These are phyloP conservation scores for Epinotia nisella DNA, from an alignment of 2,888 invertebrate genomes.

Conservation along the genomic window DNA sequence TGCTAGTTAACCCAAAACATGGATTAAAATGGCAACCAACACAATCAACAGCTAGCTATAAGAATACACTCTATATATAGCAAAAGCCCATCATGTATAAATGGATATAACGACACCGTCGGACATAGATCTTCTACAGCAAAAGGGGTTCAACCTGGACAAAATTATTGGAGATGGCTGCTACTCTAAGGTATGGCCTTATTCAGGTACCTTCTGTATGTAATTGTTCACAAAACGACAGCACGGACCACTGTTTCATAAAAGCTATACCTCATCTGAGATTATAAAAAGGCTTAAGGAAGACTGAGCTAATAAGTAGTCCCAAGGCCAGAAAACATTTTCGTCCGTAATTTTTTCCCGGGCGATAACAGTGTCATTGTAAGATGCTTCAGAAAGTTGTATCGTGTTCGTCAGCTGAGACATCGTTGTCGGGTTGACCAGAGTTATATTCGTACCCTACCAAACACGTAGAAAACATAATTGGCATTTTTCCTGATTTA, in stretches of 20 bases:
- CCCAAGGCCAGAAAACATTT: too few species aligned
- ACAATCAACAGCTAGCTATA: not conserved
- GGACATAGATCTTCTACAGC: slow-evolving; percentile 14
- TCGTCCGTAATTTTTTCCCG: too few species aligned
- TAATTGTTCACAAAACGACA: not conserved
- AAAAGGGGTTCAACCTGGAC: slow-evolving; percentile 19
- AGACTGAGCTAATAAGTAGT: too few species aligned
- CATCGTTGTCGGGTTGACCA: too few species aligned
- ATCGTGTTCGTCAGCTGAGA: too few species aligned
- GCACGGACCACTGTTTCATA: not conserved
- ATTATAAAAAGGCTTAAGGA: too few species aligned
- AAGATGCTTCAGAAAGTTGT: too few species aligned
- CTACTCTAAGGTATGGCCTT: slow-evolving; percentile 21
- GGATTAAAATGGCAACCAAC: slow-evolving; percentile 2
- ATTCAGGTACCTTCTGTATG: not conserved
- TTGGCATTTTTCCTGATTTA: too few species aligned
- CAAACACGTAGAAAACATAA: too few species aligned
- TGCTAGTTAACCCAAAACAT: not conserved
- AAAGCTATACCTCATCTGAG: not conserved
- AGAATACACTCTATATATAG: not conserved
- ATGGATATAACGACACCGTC: slow-evolving; percentile 24
- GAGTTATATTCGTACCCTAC: too few species aligned
- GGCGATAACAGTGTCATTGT: too few species aligned
- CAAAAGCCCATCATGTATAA: slow-evolving; percentile 5
- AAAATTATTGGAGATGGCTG: slow-evolving; percentile 22